Percentiles rank a stretch among this genome's conserved stretches.
phyloP scores from a whole-genome alignment of 2,797 vertebrate species.

The Peromyscus attwateri region DNA sequence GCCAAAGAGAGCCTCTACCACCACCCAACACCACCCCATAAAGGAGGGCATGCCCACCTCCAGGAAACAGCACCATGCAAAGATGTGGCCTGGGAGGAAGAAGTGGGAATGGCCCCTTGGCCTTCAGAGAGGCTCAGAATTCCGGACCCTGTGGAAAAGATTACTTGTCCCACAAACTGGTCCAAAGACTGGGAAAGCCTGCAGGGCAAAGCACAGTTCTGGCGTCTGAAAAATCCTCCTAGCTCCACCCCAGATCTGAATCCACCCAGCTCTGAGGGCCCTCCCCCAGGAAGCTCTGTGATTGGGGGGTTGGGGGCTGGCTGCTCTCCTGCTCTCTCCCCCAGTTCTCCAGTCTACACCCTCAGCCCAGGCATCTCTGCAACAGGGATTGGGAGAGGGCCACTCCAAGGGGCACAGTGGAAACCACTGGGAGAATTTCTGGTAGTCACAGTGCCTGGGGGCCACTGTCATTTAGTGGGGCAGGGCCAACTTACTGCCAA shows the following conservation, averaged over 20 bases:
- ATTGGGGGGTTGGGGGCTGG: not conserved
- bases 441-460: not conserved
- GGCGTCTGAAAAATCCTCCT: conserved; percentile 15
- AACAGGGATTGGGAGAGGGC: not conserved
- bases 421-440: not conserved
- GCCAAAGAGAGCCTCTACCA: too few relatives aligned
- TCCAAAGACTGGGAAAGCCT: conserved; percentile 1
- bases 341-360: not conserved
- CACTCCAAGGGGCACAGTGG: not conserved
- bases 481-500: conserved; percentile 6
- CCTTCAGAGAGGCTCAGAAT: conserved; percentile 8
- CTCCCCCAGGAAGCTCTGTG: conserved; percentile 30
- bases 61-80: not conserved
- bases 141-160: conserved; percentile 20
- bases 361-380: not conserved
- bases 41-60: not conserved
- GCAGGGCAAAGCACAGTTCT: not conserved
- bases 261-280: not conserved
- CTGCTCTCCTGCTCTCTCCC: not conserved
- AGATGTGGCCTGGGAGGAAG: not conserved
- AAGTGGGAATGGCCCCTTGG: not conserved
- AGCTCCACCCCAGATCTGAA: not conserved
- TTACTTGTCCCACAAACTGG: not conserved
- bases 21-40: not conserved
- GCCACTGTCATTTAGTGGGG: not conserved